A percentile compares a stretch with the other conserved stretches of the same genome.
Evolutionary conservation across 2,888 invertebrate species (phyloP).

Genomic region (Caenorhabditis virilis): DNA sequence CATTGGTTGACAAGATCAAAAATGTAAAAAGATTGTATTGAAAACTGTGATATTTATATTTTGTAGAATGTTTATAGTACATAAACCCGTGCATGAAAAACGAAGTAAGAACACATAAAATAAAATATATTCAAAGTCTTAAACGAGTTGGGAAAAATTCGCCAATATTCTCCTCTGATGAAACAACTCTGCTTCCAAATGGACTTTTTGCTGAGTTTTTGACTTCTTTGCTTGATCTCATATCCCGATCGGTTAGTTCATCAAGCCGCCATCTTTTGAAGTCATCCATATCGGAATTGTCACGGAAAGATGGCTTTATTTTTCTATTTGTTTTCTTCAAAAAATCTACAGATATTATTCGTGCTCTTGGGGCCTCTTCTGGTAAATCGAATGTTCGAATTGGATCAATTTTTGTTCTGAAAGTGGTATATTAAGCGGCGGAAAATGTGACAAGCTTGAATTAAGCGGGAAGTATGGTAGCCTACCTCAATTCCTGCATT

Average conservation of each 20-base stretch:
- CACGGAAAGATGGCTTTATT: conserved; percentile 6
- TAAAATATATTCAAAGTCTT: not conserved
- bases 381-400: conserved; percentile 36
- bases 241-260: conserved; percentile 26
- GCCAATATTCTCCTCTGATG: conserved; percentile 23
- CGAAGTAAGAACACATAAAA: not conserved
- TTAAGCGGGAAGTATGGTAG: too few species aligned
- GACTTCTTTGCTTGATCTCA: conserved; percentile 32
- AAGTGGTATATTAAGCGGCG: not conserved
- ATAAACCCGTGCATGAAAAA: too few species aligned
- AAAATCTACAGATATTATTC: conserved; percentile 25
- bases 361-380: conserved; percentile 32
- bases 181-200: conserved; percentile 7
- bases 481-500: conserved; percentile 21
- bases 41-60: not conserved
- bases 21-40: conserved; percentile 39
- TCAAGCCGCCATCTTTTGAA: conserved; percentile 29
- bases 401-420: conserved; percentile 8
- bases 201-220: conserved; percentile 15
- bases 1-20: conserved; percentile 92
- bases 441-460: not conserved
- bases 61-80: too few species aligned
- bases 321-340: conserved; percentile 14
- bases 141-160: conserved; percentile 30
- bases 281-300: conserved; percentile 9